phyloP scores from a whole-genome alignment of 1,140 invertebrate genomes.

The Episyrphus balteatus region DNA sequence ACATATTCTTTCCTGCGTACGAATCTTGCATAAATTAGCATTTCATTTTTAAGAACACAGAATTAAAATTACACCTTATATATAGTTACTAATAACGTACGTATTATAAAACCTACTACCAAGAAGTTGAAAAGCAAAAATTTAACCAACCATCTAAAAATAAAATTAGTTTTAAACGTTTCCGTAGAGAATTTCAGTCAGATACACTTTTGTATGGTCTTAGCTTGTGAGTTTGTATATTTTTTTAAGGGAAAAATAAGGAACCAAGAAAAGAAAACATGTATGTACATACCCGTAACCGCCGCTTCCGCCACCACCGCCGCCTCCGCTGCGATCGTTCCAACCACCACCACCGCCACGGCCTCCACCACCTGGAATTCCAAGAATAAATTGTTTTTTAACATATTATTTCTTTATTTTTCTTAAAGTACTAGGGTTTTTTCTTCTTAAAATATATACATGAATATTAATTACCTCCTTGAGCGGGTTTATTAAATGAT shows the following conservation, averaged over 20 bases:
- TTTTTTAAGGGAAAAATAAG: constrained; percentile 38
- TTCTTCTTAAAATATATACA: not conserved
- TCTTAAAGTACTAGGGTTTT: not conserved
- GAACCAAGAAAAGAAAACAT: constrained; percentile 23
- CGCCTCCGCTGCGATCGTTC: constrained; percentile 30
- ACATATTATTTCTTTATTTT: not conserved
- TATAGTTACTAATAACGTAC: too few species aligned
- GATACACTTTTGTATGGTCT: constrained; percentile 1
- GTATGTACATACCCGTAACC: constrained; percentile 43
- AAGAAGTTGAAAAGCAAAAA: constrained; percentile 2
- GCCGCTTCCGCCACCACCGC: constrained; percentile 33
- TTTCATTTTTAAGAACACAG: too few species aligned
- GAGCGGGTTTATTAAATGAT: constrained; percentile 21
- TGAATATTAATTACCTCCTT: constrained; percentile 18
- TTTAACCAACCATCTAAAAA: constrained; percentile 10
- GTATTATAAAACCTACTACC: too few species aligned
- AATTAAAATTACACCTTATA: too few species aligned
- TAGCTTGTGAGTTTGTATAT: constrained; percentile 15
- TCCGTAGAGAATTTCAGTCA: not conserved
- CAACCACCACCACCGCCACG: constrained; percentile 32
- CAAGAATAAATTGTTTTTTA: constrained; percentile 14
- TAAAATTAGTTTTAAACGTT: too few species aligned
- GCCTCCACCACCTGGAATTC: constrained; percentile 15
- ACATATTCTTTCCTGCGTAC: too few species aligned
- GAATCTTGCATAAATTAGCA: too few species aligned